A percentile compares a stretch with the other conserved stretches of the same genome.
Conservation (phyloP, 2,888 invertebrate species). For the Yponomeuta evonymella region DNA sequence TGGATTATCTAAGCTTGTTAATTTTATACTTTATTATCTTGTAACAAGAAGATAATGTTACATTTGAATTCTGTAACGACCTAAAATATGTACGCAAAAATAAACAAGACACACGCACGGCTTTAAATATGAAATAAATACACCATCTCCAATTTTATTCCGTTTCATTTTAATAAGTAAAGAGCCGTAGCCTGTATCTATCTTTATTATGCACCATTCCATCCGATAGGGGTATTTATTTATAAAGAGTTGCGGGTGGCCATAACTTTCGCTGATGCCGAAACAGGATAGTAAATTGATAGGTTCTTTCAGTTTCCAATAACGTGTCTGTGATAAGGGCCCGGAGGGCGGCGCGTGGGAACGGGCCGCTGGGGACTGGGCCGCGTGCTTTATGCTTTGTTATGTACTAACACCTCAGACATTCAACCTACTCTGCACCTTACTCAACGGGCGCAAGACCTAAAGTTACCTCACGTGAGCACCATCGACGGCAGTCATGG, state of each 20-base stretch:
- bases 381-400: conserved; percentile 41
- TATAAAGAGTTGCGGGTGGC: not conserved
- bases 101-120: not conserved
- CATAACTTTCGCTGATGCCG: conserved; percentile 23
- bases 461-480: not conserved
- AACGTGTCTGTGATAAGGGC: conserved; percentile 47
- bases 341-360: conserved; percentile 26
- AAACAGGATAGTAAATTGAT: conserved; percentile 53
- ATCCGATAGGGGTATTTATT: not conserved
- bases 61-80: no score
- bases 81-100: not conserved
- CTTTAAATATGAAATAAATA: not conserved
- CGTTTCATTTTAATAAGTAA: not conserved
- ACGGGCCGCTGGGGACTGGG: conserved; percentile 44
- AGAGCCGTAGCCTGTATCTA: not conserved
- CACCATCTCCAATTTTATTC: not conserved
- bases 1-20: no score
- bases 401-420: conserved; percentile 29
- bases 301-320: conserved; percentile 50
- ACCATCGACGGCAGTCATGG: not conserved
- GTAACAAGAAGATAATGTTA: no score
- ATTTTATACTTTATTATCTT: no score
- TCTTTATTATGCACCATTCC: not conserved
- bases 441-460: not conserved
- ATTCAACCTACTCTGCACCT: not conserved